Conservation (phyloP, 2,888 invertebrate genomes). For the Germaria angustata region DNA sequence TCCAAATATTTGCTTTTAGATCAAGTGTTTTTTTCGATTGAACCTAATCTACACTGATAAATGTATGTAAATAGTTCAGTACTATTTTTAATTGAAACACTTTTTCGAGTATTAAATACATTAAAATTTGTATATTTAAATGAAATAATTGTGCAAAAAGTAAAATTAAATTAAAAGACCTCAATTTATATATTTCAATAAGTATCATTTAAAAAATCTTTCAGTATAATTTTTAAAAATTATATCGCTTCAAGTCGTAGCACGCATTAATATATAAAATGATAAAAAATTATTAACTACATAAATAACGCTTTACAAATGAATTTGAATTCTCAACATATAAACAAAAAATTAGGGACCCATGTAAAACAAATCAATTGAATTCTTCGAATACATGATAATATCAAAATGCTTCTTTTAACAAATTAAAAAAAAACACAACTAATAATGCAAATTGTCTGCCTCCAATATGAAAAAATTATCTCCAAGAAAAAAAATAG, state of each 20-base stretch:
- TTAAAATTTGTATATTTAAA: not conserved
- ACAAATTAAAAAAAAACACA: constrained; percentile 13
- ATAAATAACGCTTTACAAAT: constrained; percentile 54
- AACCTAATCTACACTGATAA: too few relatives aligned
- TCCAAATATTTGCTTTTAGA: too few relatives aligned
- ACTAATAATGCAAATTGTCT: not conserved
- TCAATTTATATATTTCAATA: not conserved
- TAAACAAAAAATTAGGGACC: constrained; percentile 61
- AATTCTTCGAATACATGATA: constrained; percentile 27
- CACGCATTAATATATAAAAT: constrained; percentile 36
- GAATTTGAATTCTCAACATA: constrained; percentile 47
- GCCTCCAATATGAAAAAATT: not conserved
- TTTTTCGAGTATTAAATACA: too few relatives aligned
- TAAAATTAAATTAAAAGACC: too few relatives aligned
- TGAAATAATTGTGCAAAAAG: not conserved
- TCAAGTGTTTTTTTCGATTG: too few relatives aligned
- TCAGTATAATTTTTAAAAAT: too few relatives aligned
- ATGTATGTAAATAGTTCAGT: too few relatives aligned
- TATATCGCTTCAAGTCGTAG: constrained; percentile 47
- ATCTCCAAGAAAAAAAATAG: constrained; percentile 21
- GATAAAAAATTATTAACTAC: not conserved
- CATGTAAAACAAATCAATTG: constrained; percentile 55
- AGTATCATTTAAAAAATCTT: not conserved
- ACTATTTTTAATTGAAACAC: too few relatives aligned
- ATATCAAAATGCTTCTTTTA: constrained; percentile 32